Base-by-base conservation (phyloP, 2,797 vertebrate species). In the Crenuchus spilurus region DNA sequence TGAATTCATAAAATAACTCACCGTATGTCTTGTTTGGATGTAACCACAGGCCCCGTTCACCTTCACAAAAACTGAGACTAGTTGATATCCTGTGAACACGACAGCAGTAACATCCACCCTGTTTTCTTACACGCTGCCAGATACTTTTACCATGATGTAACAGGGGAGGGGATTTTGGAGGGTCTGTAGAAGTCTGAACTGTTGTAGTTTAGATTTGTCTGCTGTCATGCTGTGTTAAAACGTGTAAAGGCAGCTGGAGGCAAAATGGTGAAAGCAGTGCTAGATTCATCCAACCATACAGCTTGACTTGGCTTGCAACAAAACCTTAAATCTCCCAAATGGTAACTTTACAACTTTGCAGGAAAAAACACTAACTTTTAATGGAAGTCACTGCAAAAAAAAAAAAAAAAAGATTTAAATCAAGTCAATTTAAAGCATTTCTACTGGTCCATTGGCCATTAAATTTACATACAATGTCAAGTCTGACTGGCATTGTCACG, bases 91-190 rank as follows among this genome's bases (percentile, higher is more conserved):
- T 54, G 26, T 31, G n/a, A 37, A 62, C 35, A 71, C 52, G 20
- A 69, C 57, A 75, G 44, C 73, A 52, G 18, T 51, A 70, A 88
- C 82, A 90, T 88, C 86, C 90, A 78, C 89, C 89, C 88, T 84
- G 84, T 83, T 87, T 80, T 42, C 37, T 51, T 6, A 31, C 48
- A 67, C 70, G 20, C 65, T 73, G 87, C 86, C 86, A 89, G 80
- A 94, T 93, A 82, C 63, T 90, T 93, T 80, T 66, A 86, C 80
- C 75, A 82, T 94, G 92, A 93, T 85, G 90, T 92, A 88, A 93
- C 58, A 35, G 44, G 68, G 67, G 77, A 66, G 61, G 76, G 46
- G 77, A 73, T 75, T 79, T 37, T 24, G 48, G 20, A 67, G 26
- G 20, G 58, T 75, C 42, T 41, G 6, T 70, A 30, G 46, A 57